Evolutionary conservation across 2,797 vertebrate genomes (phyloP), one percentile per base, ranked within the genome.

Genomic region (Gymnoscopelus microlampas): DNA sequence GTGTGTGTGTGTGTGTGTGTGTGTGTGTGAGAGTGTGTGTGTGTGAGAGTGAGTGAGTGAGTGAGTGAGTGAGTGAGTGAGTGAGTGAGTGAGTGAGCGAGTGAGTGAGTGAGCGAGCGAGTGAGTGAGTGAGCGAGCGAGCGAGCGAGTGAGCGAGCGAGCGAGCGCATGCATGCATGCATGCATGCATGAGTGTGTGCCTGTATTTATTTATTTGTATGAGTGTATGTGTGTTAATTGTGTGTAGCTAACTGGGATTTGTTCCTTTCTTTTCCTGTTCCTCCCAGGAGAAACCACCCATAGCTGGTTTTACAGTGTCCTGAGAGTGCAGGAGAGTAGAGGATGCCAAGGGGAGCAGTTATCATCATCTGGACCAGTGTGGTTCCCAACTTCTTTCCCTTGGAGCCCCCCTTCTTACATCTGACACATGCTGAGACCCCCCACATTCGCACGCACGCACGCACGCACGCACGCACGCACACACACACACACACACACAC

Each of bases 301-400:
- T 70, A 32, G 57, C 24, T 26, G 62, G 44, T 74, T 85, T 82
- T 73, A 72, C 54, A 68, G 75, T 26, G 73, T 79, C 72, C 79
- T 77, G 75, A 74, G 65, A 79, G 55, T 3, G 63, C 54, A 73
- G 66, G 72, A 86, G 74, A 71, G 60, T 59, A 84, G 32, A 58
- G 69, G 74, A 77, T 74, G 67, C 48, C 66, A 63, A 19, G 80
- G 71, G 77, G 74, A 82, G 24, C 53, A 72, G 53, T 73, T 51
- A 74, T 61, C 55, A 55, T 83, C 80, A 87, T 89, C 73, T 85
- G 84, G 23, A 55, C 66, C 39, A 44, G 39, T 9, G 39, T 9
- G 39, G 39, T 8, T 44, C 39, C 39, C 6, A 7, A 35, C 6
- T 5, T 35, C 0, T 35, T 35, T 35, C 6, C 3, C 35, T 35